Evolutionary conservation across 1,140 invertebrate genomes (phyloP).

Genomic region (Plectus sambesii): DNA sequence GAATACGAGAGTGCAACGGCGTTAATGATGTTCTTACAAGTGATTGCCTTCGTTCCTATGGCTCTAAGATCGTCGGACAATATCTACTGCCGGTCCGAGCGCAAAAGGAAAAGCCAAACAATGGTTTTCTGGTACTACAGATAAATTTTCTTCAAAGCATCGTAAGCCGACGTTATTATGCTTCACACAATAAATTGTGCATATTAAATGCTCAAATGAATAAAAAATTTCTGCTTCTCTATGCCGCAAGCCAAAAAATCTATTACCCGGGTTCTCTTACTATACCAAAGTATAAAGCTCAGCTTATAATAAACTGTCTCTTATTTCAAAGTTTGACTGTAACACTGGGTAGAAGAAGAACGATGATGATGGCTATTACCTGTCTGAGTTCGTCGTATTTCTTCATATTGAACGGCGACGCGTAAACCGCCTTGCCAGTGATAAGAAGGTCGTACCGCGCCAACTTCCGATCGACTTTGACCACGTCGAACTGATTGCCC

Average conservation of each 20-base stretch:
- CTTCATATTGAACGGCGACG: constrained; percentile 42
- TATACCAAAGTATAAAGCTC: constrained; percentile 1
- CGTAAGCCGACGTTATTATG: too few species aligned
- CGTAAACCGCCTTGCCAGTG: constrained; percentile 36
- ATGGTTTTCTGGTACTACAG: too few species aligned
- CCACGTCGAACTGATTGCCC: constrained; percentile 41
- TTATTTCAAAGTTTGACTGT: not conserved
- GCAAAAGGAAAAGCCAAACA: too few species aligned
- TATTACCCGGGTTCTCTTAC: not conserved
- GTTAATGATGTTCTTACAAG: too few species aligned
- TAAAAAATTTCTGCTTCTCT: too few species aligned
- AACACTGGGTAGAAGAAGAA: constrained; percentile 8
- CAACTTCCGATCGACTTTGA: constrained; percentile 26
- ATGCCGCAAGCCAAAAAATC: not conserved
- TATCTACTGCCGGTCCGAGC: too few species aligned
- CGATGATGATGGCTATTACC: constrained; percentile 16
- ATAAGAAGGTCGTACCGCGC: constrained; percentile 35
- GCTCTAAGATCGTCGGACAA: too few species aligned
- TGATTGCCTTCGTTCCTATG: too few species aligned
- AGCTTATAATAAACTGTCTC: constrained; percentile 4
- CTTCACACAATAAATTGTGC: too few species aligned
- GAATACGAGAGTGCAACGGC: too few species aligned
- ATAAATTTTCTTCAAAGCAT: too few species aligned
- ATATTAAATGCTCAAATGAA: too few species aligned
- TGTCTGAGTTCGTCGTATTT: constrained; percentile 41